phyloP scores from a whole-genome alignment of 2,113 vertebrate genomes.

The Megaleporinus macrocephalus region DNA sequence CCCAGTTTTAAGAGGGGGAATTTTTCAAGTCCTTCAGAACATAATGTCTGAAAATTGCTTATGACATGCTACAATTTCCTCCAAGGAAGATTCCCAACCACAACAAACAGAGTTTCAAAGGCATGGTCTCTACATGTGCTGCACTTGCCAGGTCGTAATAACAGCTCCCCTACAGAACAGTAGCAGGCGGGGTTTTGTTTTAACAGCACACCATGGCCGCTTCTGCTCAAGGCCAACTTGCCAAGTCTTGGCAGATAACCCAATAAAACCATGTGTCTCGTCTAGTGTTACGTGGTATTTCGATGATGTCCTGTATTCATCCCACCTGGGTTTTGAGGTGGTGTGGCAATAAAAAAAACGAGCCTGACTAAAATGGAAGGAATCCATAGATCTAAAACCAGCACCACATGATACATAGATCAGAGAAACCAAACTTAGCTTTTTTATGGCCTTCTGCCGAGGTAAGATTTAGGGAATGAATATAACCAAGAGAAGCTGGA shows the following conservation, averaged over 20 bases:
- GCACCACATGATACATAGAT: constrained; percentile 32
- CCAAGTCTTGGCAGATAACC: neutral
- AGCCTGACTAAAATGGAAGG: constrained; percentile 49
- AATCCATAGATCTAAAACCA: constrained; percentile 27
- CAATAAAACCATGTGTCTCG: neutral
- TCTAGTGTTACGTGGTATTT: constrained; percentile 7
- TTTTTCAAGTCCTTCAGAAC: constrained; percentile 24
- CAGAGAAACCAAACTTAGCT: constrained; percentile 44
- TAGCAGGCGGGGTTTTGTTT: constrained; percentile 6
- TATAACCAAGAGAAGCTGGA: neutral
- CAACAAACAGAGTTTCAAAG: constrained; percentile 44
- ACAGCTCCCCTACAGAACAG: constrained; percentile 21
- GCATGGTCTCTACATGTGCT: constrained; percentile 7
- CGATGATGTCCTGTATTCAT: neutral
- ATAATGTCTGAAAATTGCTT: constrained; percentile 17
- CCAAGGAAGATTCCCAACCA: constrained; percentile 32
- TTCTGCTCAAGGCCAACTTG: constrained; percentile 9
- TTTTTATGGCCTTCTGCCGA: constrained; percentile 14
- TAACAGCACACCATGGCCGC: neutral
- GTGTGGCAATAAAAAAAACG: neutral
- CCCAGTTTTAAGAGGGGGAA: constrained; percentile 23
- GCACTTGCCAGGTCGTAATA: constrained; percentile 36
- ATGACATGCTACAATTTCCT: constrained; percentile 28
- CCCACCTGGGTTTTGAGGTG: neutral
- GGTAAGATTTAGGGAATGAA: constrained; percentile 15